These are phyloP conservation scores for Nannospalax galili DNA, from an alignment of 2,113 vertebrate genomes.

Conservation along the genomic window DNA sequence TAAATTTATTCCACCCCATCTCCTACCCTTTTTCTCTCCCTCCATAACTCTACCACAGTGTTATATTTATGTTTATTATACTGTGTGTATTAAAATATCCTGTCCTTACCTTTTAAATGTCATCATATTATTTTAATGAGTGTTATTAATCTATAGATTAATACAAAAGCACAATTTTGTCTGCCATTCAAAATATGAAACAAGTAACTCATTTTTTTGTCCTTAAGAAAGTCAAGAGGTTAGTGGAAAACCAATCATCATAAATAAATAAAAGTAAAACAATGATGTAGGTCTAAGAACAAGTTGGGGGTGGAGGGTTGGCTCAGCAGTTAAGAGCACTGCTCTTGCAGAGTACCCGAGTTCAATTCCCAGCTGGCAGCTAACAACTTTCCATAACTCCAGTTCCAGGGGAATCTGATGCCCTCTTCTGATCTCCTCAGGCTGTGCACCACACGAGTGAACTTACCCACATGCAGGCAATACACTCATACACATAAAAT, in stretches of 20 bases:
- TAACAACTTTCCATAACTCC: too few species aligned
- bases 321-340: too few species aligned
- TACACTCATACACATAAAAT: too few species aligned
- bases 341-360: too few species aligned
- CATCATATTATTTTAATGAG: slow-evolving; percentile 16
- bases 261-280: slow-evolving; percentile 14
- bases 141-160: background rate
- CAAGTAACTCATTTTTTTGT: background rate
- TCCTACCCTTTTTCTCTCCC: background rate
- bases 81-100: background rate
- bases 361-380: too few species aligned
- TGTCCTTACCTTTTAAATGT: background rate
- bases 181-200: background rate
- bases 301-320: too few species aligned
- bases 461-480: too few species aligned
- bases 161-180: background rate
- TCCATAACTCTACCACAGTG: background rate
- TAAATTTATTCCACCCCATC: background rate
- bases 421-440: too few species aligned
- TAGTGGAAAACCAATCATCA: background rate
- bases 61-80: background rate
- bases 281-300: background rate
- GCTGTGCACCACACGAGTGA: too few species aligned
- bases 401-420: too few species aligned
- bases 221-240: slow-evolving; percentile 28